Conservation (phyloP, 2,113 vertebrate genomes). For the Bos indicus region DNA sequence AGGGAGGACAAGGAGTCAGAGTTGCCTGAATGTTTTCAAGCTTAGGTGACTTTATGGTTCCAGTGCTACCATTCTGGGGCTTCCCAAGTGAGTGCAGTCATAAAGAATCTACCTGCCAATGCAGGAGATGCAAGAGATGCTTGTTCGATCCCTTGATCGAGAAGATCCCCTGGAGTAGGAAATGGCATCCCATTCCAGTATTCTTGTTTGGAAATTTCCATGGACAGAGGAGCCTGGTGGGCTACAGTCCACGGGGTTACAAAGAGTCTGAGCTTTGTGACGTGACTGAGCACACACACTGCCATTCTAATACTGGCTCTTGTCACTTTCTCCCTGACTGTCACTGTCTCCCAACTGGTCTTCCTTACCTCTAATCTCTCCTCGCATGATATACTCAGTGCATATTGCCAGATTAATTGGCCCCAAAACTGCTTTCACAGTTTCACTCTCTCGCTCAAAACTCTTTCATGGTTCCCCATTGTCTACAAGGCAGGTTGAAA, state of each 20-base stretch:
- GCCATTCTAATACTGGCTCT: not conserved
- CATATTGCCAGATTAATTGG: not conserved
- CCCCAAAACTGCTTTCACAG: not conserved
- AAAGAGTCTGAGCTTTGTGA: not conserved
- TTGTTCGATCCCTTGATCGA: not conserved
- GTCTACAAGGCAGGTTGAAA: slow-evolving; percentile 10
- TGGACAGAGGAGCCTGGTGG: not conserved
- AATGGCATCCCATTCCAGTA: not conserved
- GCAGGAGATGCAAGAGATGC: not conserved
- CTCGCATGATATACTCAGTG: not conserved
- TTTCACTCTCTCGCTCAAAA: not conserved
- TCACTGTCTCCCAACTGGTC: not conserved
- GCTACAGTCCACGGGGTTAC: not conserved
- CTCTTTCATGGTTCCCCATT: not conserved
- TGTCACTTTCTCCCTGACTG: not conserved
- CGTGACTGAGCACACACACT: not conserved
- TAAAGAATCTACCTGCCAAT: not conserved
- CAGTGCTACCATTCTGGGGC: not conserved
- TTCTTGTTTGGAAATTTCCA: not conserved
- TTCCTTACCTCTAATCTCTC: not conserved
- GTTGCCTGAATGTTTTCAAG: not conserved
- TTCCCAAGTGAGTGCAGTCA: not conserved
- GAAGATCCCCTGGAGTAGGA: not conserved
- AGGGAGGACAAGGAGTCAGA: not conserved
- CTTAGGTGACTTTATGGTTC: not conserved